Percentiles rank a stretch among this genome's conserved stretches.
phyloP scores from a whole-genome alignment of 2,888 invertebrate species.

The Drosophila limbata region DNA sequence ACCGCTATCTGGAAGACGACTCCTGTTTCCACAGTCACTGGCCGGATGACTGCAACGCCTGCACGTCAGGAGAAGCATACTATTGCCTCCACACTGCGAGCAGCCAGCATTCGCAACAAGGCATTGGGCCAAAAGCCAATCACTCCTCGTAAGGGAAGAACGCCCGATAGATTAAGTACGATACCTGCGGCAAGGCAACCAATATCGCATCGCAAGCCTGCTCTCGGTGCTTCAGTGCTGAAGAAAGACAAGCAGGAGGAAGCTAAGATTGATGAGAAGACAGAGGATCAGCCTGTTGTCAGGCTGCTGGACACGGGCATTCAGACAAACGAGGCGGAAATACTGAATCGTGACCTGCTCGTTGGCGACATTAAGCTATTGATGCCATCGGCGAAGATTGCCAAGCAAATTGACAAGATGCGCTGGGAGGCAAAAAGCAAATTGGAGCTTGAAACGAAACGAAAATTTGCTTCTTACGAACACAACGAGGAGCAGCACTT shows the following conservation, averaged over 20 bases:
- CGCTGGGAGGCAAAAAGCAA: slow-evolving; percentile 51
- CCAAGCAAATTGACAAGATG: slow-evolving; percentile 63
- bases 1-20: slow-evolving; percentile 41
- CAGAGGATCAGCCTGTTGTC: not conserved
- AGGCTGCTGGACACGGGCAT: slow-evolving; percentile 56
- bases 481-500: slow-evolving; percentile 78
- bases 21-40: slow-evolving; percentile 2
- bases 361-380: slow-evolving; percentile 72
- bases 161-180: slow-evolving; percentile 2
- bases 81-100: slow-evolving; percentile 62
- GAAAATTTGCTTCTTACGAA: slow-evolving; percentile 72
- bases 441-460: slow-evolving; percentile 46
- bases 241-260: slow-evolving; percentile 22
- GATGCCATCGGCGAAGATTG: slow-evolving; percentile 66
- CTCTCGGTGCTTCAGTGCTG: not conserved
- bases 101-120: slow-evolving; percentile 49
- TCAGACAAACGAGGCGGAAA: slow-evolving; percentile 79
- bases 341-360: slow-evolving; percentile 70
- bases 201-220: slow-evolving; percentile 27
- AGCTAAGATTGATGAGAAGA: not conserved
- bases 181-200: slow-evolving; percentile 17
- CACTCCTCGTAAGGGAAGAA: slow-evolving; percentile 12
- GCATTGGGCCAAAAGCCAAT: slow-evolving; percentile 9
- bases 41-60: not conserved
- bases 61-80: slow-evolving; percentile 56